Conservation (phyloP, 1,140 invertebrate genomes). For the Hypothenemus hampei region DNA sequence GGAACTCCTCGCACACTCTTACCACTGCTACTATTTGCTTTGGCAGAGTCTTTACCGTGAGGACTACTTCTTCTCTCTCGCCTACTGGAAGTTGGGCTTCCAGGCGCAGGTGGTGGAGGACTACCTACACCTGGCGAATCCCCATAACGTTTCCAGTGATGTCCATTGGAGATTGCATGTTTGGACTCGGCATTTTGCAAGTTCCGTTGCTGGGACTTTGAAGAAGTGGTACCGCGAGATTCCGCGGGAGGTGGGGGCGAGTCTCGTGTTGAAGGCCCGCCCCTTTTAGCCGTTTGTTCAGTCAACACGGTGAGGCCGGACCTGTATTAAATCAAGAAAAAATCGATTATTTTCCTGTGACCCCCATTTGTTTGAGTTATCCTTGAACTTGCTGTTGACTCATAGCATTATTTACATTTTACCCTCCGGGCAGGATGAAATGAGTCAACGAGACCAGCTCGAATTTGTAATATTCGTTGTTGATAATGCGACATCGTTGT, state of each 20-base stretch:
- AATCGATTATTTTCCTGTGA: not conserved
- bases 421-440: too few species aligned
- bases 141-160: constrained; percentile 43
- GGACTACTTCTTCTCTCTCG: constrained; percentile 41
- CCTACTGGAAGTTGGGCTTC: constrained; percentile 47
- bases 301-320: constrained; percentile 36
- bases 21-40: constrained; percentile 17
- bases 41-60: constrained; percentile 45
- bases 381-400: constrained; percentile 23
- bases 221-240: constrained; percentile 27
- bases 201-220: constrained; percentile 26
- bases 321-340: constrained; percentile 12
- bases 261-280: constrained; percentile 27
- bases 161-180: constrained; percentile 10
- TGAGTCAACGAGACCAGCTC: too few species aligned
- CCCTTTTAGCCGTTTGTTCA: constrained; percentile 31
- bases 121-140: constrained; percentile 51
- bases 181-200: constrained; percentile 3
- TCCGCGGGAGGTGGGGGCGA: constrained; percentile 31
- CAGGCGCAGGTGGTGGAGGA: constrained; percentile 46
- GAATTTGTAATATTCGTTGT: too few species aligned
- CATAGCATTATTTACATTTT: constrained; percentile 7
- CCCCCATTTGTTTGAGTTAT: constrained; percentile 2
- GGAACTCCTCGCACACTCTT: constrained; percentile 52
- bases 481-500: too few species aligned